Percentiles rank a stretch among this genome's conserved stretches.
phyloP scores from a whole-genome alignment of 2,888 invertebrate genomes.

The Entomobrya proxima region DNA sequence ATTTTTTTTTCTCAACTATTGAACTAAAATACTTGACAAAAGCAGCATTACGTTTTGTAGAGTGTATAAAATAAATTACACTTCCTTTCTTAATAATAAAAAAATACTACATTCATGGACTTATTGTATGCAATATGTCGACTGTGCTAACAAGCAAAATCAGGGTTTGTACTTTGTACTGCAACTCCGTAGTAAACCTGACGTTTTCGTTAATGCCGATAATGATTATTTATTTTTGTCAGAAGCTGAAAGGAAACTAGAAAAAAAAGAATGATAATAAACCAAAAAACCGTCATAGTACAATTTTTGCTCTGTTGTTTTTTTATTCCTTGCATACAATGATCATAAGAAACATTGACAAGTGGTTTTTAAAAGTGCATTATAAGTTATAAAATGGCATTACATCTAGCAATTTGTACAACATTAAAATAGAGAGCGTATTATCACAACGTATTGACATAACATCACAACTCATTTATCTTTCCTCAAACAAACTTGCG shows the following conservation, averaged over 20 bases:
- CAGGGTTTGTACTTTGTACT: conserved; percentile 68
- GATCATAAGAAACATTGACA: not conserved
- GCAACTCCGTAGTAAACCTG: conserved; percentile 50
- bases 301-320: not conserved
- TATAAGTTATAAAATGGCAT: not conserved
- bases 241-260: conserved; percentile 51
- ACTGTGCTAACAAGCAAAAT: conserved; percentile 63
- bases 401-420: conserved; percentile 14
- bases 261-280: conserved; percentile 57
- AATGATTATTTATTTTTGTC: conserved; percentile 66
- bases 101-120: conserved; percentile 54
- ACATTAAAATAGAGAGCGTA: not conserved
- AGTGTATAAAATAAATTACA: not conserved
- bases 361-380: no score
- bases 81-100: conserved; percentile 51
- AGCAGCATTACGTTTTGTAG: conserved; percentile 51
- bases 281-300: conserved; percentile 54
- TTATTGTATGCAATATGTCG: conserved; percentile 58
- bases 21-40: conserved; percentile 20
- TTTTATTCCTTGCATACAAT: not conserved
- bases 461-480: not conserved
- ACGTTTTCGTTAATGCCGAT: conserved; percentile 62
- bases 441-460: not conserved
- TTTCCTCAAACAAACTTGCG: no score
- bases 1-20: not conserved